phyloP scores from a whole-genome alignment of 2,113 vertebrate genomes.

The Psophia crepitans region DNA sequence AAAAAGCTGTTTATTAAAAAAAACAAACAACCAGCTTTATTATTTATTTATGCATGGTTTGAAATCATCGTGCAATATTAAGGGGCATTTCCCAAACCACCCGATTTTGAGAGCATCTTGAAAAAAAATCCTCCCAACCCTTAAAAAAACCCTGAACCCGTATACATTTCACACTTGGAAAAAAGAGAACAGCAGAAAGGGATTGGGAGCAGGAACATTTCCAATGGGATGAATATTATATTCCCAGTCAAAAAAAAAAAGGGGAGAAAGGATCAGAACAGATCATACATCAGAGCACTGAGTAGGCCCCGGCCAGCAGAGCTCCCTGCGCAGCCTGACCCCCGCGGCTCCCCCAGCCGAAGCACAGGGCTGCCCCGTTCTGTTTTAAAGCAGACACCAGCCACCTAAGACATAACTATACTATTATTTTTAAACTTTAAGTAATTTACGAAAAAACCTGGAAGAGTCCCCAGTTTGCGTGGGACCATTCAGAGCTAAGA shows the following conservation, averaged over 20 bases:
- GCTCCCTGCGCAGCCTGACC: not conserved
- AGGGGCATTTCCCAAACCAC: not conserved
- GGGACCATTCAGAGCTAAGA: not conserved
- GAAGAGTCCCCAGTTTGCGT: not conserved
- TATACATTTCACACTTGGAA: not conserved
- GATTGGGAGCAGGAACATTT: not conserved
- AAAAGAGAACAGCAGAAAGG: not conserved
- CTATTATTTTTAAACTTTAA: not conserved
- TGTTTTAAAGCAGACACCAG: not conserved
- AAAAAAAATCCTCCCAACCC: not conserved
- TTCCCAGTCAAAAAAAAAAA: not conserved
- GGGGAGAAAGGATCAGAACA: not conserved
- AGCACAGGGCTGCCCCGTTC: not conserved
- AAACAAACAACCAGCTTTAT: not conserved
- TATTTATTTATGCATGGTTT: not conserved
- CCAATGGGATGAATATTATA: not conserved
- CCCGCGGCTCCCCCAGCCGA: accelerated
- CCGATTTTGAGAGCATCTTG: not conserved
- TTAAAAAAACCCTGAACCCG: not conserved
- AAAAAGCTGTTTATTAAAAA: not conserved
- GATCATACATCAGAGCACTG: not conserved
- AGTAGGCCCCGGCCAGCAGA: not conserved
- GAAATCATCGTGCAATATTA: not conserved
- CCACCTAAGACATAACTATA: not conserved
- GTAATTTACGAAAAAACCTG: not conserved